Conservation (phyloP, 2,113 vertebrate genomes). For the Lasiurus cinereus region DNA sequence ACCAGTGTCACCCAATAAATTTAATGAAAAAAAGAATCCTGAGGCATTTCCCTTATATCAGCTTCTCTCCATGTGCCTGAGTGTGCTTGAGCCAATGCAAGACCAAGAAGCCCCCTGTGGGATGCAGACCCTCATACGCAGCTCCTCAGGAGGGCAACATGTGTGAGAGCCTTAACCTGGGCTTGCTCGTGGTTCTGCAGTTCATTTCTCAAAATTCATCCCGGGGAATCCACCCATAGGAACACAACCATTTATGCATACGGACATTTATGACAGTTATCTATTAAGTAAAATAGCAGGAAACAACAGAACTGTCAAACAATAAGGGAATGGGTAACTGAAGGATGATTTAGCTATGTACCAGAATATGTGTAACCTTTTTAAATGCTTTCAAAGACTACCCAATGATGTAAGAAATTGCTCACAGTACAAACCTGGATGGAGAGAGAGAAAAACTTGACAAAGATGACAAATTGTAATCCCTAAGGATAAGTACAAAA, state of each 20-base stretch:
- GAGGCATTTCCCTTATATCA: background rate
- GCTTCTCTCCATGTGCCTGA: background rate
- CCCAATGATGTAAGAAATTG: background rate
- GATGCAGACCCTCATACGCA: background rate
- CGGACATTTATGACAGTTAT: background rate
- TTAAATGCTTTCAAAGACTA: background rate
- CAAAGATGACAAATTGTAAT: background rate
- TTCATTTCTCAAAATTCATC: background rate
- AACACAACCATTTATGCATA: background rate
- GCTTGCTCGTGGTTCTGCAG: background rate
- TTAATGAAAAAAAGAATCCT: too few relatives aligned
- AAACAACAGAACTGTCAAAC: background rate
- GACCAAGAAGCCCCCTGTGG: background rate
- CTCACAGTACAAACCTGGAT: background rate
- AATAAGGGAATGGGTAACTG: background rate
- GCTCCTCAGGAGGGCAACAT: accelerated
- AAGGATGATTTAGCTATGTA: background rate
- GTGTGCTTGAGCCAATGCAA: background rate
- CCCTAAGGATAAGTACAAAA: background rate
- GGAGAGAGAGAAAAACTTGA: slow-evolving; percentile 23
- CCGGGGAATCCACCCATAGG: background rate
- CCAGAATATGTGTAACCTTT: background rate
- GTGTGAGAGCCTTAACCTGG: background rate
- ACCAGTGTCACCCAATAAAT: too few relatives aligned
- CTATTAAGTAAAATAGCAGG: background rate